These are phyloP conservation scores for Rhingia rostrata DNA, from an alignment of 2,888 invertebrate species.

Conservation along the genomic window DNA sequence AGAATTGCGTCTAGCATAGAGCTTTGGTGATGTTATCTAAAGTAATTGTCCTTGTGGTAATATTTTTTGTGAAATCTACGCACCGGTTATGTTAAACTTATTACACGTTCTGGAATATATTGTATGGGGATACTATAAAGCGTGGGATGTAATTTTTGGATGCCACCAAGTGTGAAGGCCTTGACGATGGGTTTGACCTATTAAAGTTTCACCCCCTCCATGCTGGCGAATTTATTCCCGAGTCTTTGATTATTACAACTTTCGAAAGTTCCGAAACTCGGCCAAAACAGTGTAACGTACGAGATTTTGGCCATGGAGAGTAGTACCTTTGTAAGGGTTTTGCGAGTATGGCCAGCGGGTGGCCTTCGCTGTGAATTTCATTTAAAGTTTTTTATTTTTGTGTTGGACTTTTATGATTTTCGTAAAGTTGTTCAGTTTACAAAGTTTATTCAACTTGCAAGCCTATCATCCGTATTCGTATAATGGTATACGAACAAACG, in stretches of 20 bases:
- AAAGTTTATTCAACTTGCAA: constrained; percentile 16
- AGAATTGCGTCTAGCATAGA: no score
- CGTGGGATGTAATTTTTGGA: no score
- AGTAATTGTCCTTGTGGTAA: no score
- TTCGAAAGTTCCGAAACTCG: not conserved
- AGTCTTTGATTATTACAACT: no score
- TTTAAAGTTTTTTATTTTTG: constrained; percentile 24
- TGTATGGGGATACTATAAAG: no score
- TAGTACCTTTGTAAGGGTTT: constrained; percentile 1
- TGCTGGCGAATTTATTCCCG: constrained; percentile 1
- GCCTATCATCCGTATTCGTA: constrained; percentile 16
- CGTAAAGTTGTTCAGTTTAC: constrained; percentile 24
- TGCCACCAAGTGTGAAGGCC: no score
- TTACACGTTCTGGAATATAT: no score
- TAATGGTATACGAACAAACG: not conserved
- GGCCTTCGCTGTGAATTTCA: constrained; percentile 20
- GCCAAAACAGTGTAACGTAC: not conserved
- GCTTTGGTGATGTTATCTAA: no score
- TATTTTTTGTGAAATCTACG: no score
- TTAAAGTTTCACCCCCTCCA: constrained; percentile 16
- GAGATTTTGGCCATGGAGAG: not conserved
- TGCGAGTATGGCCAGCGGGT: not conserved
- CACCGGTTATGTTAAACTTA: no score
- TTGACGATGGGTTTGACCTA: constrained; percentile 8
- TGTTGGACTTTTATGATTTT: constrained; percentile 16